Percentiles rank a stretch among this genome's conserved stretches.
Conservation (phyloP, 2,888 invertebrate species). For the Cheilosia scutellata region DNA sequence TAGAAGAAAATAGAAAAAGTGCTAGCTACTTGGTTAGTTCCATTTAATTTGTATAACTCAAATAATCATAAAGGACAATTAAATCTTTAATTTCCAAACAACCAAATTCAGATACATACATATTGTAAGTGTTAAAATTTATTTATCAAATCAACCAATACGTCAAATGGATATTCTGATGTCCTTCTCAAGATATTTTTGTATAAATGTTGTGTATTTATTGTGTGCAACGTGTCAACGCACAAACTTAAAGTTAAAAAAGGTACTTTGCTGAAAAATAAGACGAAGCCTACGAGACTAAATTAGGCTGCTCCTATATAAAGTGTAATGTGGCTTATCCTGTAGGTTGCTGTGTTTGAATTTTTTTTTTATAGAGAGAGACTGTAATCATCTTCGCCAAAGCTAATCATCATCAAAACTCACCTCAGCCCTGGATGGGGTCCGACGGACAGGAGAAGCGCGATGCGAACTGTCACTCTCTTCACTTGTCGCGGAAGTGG, state of each 20-base stretch:
- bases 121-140: neutral
- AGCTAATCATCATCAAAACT: constrained; percentile 84
- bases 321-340: constrained; percentile 8
- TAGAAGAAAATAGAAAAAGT: neutral
- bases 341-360: constrained; percentile 19
- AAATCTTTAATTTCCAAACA: neutral
- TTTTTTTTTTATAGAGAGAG: constrained; percentile 67
- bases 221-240: neutral
- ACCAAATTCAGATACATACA: neutral
- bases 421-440: constrained; percentile 91
- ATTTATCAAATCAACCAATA: neutral
- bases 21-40: neutral
- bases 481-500: constrained; percentile 83
- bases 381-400: constrained; percentile 35
- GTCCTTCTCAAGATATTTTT: constrained; percentile 42
- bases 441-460: constrained; percentile 87
- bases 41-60: neutral
- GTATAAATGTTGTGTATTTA: constrained; percentile 15
- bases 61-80: constrained; percentile 23
- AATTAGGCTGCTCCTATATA: neutral
- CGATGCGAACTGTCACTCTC: constrained; percentile 86
- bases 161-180: constrained; percentile 50
- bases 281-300: constrained; percentile 25
- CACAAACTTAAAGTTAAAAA: constrained; percentile 9
- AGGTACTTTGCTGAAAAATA: constrained; percentile 37